A percentile compares a stretch with the other conserved stretches of the same genome.
Conservation (phyloP, 1,140 invertebrate genomes). For the Aphaenogaster ashmeadi region DNA sequence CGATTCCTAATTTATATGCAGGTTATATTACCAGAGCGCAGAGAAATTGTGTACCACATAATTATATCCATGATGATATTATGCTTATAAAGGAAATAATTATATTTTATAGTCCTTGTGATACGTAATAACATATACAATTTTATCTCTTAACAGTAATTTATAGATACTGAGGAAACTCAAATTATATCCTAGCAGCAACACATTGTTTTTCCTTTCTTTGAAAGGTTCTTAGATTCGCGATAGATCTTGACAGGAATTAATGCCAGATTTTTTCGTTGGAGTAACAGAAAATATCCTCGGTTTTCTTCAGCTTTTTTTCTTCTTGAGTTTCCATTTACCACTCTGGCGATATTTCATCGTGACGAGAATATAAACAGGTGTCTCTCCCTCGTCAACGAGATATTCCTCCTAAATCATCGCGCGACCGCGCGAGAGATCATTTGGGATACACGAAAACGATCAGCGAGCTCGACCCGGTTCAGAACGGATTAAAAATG, state of each 20-base stretch:
- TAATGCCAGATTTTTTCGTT: neutral
- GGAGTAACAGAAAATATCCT: neutral
- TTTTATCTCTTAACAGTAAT: neutral
- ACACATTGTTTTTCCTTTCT: neutral
- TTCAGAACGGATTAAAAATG: slow-evolving; percentile 42
- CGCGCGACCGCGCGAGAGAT: neutral
- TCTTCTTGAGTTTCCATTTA: slow-evolving; percentile 18
- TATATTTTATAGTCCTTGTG: neutral
- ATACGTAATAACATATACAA: neutral
- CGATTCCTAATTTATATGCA: slow-evolving; percentile 23
- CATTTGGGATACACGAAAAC: neutral
- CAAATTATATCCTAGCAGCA: neutral
- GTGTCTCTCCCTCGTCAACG: neutral
- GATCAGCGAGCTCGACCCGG: neutral
- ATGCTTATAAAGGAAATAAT: neutral
- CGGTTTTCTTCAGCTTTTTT: neutral
- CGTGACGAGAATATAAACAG: slow-evolving; percentile 46
- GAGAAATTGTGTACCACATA: neutral
- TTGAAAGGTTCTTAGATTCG: neutral
- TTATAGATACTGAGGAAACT: neutral
- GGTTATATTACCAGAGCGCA: neutral
- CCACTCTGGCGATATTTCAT: neutral
- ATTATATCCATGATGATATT: slow-evolving; percentile 15
- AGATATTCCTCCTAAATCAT: neutral
- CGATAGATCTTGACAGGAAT: neutral